Conservation (phyloP, 2,113 vertebrate genomes). For the Isurus oxyrinchus region DNA sequence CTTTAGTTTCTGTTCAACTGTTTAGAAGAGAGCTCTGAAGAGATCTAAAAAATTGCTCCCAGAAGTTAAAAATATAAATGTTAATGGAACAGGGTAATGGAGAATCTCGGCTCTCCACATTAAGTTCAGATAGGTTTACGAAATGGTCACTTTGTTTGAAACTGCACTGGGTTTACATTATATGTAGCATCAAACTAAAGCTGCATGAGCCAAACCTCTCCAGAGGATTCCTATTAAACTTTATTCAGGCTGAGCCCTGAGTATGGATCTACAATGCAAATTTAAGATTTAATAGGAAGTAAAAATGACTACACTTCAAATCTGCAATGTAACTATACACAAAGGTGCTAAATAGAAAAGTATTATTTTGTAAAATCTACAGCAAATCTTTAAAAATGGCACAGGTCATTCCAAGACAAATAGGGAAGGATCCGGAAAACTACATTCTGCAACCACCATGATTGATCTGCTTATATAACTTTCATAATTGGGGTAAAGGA, state of each 20-base stretch:
- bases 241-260: neutral
- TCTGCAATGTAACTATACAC: neutral
- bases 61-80: neutral
- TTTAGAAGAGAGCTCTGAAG: neutral
- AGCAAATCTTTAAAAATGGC: neutral
- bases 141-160: neutral
- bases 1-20: neutral
- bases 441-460: neutral
- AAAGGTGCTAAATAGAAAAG: neutral
- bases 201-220: neutral
- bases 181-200: too few relatives aligned
- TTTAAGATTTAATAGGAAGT: neutral
- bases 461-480: neutral
- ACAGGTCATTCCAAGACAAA: neutral
- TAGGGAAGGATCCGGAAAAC: neutral
- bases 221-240: neutral
- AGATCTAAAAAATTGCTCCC: neutral
- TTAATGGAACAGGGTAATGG: neutral
- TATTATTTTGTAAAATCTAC: neutral
- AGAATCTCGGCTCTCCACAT: neutral
- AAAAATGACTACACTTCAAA: neutral
- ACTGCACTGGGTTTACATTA: neutral
- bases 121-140: neutral
- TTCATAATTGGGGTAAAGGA: neutral
- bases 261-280: neutral